These are phyloP conservation scores for Urocyon cinereoargenteus DNA, from an alignment of 2,797 vertebrate species.

Conservation along the genomic window DNA sequence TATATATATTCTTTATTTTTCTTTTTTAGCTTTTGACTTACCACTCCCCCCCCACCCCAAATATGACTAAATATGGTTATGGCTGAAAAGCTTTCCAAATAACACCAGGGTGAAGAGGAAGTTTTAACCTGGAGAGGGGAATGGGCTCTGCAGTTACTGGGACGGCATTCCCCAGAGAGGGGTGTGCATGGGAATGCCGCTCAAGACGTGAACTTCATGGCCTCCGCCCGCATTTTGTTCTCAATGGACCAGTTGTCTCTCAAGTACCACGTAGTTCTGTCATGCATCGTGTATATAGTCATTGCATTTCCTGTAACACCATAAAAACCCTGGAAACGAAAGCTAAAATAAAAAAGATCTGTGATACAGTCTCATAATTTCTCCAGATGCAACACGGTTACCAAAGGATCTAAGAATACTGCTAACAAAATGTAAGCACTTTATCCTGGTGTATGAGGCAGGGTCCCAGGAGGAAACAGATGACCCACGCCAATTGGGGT, in stretches of 20 bases:
- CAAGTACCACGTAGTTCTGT: not conserved
- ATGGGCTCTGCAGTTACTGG: not conserved
- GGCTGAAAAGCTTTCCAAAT: conserved; percentile 65
- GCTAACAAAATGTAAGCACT: not conserved
- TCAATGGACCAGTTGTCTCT: not conserved
- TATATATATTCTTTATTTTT: conserved; percentile 60
- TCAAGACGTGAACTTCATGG: conserved; percentile 43
- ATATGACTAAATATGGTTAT: conserved; percentile 83
- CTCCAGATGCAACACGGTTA: not conserved
- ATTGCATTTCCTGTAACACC: not conserved
- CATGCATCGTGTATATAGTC: not conserved
- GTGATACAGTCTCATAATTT: not conserved
- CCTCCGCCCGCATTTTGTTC: conserved; percentile 20
- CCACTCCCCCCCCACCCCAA: conserved; percentile 74
- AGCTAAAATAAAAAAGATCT: not conserved
- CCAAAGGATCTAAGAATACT: not conserved
- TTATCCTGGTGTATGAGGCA: not conserved
- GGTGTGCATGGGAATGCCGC: conserved; percentile 46
- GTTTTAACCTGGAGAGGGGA: conserved; percentile 68
- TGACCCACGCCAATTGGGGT: not conserved
- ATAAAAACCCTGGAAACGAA: not conserved
- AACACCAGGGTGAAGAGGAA: conserved; percentile 72
- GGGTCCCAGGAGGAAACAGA: not conserved
- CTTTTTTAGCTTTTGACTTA: conserved; percentile 49
- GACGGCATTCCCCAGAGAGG: conserved; percentile 49